Conservation (phyloP, 2,797 vertebrate genomes). For the Dallia pectoralis region DNA sequence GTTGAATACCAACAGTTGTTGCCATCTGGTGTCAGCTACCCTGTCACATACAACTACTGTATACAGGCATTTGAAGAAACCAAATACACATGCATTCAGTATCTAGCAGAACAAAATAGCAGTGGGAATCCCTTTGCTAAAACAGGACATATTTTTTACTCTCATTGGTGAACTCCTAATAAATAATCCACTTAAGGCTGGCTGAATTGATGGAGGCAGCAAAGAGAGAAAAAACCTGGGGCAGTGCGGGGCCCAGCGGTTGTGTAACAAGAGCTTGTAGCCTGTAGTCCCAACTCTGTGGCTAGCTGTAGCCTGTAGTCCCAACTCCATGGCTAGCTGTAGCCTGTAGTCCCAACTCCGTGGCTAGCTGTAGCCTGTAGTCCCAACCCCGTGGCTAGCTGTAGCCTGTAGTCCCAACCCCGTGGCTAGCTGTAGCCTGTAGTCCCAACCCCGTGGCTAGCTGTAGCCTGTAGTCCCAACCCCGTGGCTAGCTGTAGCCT, state of each 20-base stretch:
- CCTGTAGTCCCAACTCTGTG: too few relatives aligned
- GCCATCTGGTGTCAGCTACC: too few relatives aligned
- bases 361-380: not conserved
- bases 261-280: too few relatives aligned
- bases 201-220: not conserved
- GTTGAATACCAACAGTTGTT: too few relatives aligned
- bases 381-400: constrained; percentile 8
- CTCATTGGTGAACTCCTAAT: constrained; percentile 62
- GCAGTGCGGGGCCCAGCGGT: not conserved
- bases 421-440: not conserved
- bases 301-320: not conserved
- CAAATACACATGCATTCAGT: constrained; percentile 26
- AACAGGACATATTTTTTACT: constrained; percentile 81
- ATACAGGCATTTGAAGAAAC: constrained; percentile 1
- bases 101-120: constrained; percentile 41
- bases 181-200: constrained; percentile 60
- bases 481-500: constrained; percentile 1
- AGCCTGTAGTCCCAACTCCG: constrained; percentile 7
- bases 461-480: not conserved
- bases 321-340: constrained; percentile 4
- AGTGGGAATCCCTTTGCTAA: constrained; percentile 56
- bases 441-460: constrained; percentile 9
- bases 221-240: constrained; percentile 4
- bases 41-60: not conserved
- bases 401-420: constrained; percentile 9